phyloP scores from a whole-genome alignment of 2,888 invertebrate species.

The Diarsia dahlii region DNA sequence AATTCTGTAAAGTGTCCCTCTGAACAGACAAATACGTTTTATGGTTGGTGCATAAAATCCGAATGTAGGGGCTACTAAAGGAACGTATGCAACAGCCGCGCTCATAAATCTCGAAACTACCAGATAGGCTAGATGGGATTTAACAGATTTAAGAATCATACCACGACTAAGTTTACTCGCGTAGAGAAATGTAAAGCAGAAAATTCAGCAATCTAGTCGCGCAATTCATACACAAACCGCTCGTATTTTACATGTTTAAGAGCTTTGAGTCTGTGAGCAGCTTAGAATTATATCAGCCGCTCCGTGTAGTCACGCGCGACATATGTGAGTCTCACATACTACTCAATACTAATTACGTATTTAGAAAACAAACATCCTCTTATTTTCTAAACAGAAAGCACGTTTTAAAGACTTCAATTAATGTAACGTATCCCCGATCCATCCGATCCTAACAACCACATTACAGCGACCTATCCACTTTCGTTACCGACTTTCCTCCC shows the following conservation, averaged over 20 bases:
- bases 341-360: conserved; percentile 58
- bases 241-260: conserved; percentile 68
- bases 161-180: conserved; percentile 19
- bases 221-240: conserved; percentile 65
- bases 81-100: conserved; percentile 26
- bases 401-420: conserved; percentile 58
- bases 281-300: conserved; percentile 67
- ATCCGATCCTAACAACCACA: conserved; percentile 61
- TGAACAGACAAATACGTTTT: conserved; percentile 20
- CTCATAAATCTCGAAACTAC: conserved; percentile 13
- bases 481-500: conserved; percentile 55
- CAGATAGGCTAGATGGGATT: conserved; percentile 17
- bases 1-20: conserved; percentile 13
- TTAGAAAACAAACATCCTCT: conserved; percentile 42
- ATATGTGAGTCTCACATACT: conserved; percentile 59
- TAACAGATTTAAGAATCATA: conserved; percentile 34
- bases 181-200: conserved; percentile 34
- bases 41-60: conserved; percentile 42
- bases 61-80: not conserved
- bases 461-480: conserved; percentile 55
- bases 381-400: conserved; percentile 51
- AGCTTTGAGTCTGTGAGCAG: conserved; percentile 65
- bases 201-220: conserved; percentile 59
- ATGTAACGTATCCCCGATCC: conserved; percentile 49
- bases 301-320: conserved; percentile 66